Evolutionary conservation across 1,140 invertebrate species (phyloP), one percentile per base, ranked within the genome.

Genomic region (Zaprionus inermis): DNA sequence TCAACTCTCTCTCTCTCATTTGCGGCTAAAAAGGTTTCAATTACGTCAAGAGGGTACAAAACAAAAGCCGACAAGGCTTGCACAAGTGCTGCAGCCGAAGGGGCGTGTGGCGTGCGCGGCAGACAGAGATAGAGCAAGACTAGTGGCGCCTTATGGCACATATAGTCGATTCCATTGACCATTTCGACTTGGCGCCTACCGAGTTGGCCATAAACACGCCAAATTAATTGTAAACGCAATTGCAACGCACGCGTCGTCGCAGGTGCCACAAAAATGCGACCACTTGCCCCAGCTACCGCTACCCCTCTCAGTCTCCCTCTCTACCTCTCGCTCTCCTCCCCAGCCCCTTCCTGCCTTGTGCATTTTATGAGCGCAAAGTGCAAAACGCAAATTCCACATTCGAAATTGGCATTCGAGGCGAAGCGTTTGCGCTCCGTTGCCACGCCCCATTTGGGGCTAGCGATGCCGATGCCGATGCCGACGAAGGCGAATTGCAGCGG

Each of bases 311-410:
- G 14, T 18, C 5, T 7, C 12, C 6, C 64, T 14, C 32, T 32
- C 32, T 16, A 16, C 12, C 22, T 14, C 22, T 52, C 38, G 18
- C 51, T 41, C 22, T 24, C 49, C 24, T 24, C 22, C 22, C 22
- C 1, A 1, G 22, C 24, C 1, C 24, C 24, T n/a, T 0, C 5
- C 18, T 30, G 11, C 24, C 24, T 28, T 12, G 14, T 55, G 22
- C 59, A n/a, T 72, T 79, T 85, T 73, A 82, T 82, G 76, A 54
- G 80, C 73, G 59, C 83, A 88, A 88, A 88, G 83, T 88, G 79
- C 83, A 88, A 78, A 81, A 70, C 36, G 64, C 66, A 65, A 74
- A 69, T 55, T 55, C 16, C 58, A 11, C 12, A 64, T 22, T 34
- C 20, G 69, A 78, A 81, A 81, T 82, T 64, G 68, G 76, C 75